These are phyloP conservation scores for Oceanodroma leucorhoa DNA, from an alignment of 2,797 vertebrate species.

Conservation along the genomic window DNA sequence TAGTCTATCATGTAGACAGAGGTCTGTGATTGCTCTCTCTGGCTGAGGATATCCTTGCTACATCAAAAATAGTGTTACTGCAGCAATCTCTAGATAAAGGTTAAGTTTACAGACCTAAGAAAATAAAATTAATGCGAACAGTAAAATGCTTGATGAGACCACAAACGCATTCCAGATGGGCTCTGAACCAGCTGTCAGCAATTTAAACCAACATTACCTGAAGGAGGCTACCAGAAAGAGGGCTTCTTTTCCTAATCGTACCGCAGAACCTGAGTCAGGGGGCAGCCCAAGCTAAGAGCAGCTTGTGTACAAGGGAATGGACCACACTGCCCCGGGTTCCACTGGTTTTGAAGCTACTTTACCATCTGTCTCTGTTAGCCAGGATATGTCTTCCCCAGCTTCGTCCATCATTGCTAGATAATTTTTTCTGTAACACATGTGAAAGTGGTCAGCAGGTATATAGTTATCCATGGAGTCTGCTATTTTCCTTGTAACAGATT, in stretches of 20 bases:
- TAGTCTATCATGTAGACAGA: not conserved
- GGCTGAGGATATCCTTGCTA: not conserved
- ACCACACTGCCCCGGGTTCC: fast-evolving
- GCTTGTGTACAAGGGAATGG: not conserved
- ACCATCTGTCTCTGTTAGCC: not conserved
- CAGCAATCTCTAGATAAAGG: not conserved
- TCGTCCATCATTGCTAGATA: not conserved
- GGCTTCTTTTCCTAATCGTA: not conserved
- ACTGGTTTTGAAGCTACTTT: not conserved
- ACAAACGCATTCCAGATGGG: not conserved
- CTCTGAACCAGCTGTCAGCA: not conserved
- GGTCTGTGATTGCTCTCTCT: not conserved
- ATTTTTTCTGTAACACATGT: not conserved
- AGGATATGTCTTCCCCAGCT: not conserved
- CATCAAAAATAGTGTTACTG: not conserved
- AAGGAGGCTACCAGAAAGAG: not conserved
- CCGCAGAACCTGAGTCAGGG: not conserved
- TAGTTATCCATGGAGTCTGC: not conserved
- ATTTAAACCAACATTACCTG: not conserved
- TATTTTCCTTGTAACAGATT: not conserved
- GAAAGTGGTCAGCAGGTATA: not conserved
- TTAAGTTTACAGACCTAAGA: not conserved
- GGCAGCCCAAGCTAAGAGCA: not conserved
- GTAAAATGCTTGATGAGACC: not conserved
- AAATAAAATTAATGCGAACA: not conserved